phyloP scores from a whole-genome alignment of 2,113 vertebrate species.

The Rhynchomys soricoides region DNA sequence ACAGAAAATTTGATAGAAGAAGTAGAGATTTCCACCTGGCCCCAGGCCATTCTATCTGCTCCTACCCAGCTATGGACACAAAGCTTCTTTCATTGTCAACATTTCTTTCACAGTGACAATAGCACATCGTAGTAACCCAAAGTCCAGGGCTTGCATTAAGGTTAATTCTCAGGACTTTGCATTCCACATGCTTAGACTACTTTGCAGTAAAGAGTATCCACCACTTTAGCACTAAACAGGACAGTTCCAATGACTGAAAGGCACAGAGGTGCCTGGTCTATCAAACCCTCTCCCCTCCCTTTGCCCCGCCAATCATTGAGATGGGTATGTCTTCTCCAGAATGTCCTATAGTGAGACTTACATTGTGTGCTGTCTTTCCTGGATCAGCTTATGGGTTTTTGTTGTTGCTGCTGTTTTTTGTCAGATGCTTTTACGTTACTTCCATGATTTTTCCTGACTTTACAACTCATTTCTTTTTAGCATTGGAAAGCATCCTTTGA shows the following conservation, averaged over 20 bases:
- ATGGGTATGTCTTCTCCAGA: background rate
- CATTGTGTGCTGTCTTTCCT: background rate
- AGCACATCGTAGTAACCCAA: background rate
- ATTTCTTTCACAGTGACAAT: background rate
- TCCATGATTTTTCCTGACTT: background rate
- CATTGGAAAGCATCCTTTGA: background rate
- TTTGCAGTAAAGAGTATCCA: background rate
- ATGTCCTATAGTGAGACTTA: background rate
- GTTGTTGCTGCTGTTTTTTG: no score
- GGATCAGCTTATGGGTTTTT: background rate
- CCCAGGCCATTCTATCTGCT: background rate
- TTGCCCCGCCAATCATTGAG: background rate
- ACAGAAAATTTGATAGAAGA: background rate
- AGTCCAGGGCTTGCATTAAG: background rate
- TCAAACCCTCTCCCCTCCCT: background rate
- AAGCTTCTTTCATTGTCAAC: background rate
- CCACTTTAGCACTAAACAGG: background rate
- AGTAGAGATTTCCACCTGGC: background rate
- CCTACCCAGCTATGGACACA: background rate
- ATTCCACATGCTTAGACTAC: background rate
- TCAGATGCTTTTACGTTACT: background rate
- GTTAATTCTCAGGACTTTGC: background rate
- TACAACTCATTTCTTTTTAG: background rate
- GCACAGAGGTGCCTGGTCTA: background rate
- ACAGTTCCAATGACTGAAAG: background rate